phyloP scores from a whole-genome alignment of 2,113 vertebrate species.

The Axis porcinus region DNA sequence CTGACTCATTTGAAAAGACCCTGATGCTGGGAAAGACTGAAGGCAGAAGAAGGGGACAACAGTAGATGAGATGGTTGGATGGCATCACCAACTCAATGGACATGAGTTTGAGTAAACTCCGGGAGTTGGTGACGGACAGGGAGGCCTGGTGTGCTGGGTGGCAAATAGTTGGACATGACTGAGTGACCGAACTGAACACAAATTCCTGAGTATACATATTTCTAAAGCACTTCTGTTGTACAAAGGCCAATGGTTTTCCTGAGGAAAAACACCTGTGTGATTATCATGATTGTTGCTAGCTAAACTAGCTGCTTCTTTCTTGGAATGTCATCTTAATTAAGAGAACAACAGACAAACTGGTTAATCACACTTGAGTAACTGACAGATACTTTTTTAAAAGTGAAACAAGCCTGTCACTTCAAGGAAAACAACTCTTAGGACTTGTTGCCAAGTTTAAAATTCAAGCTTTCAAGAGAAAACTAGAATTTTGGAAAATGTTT shows the following conservation, averaged over 20 bases:
- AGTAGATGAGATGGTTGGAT: neutral
- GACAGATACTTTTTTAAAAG: neutral
- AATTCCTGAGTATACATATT: neutral
- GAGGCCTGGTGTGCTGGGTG: neutral
- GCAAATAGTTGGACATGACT: neutral
- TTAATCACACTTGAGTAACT: neutral
- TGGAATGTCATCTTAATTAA: neutral
- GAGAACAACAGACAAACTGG: neutral
- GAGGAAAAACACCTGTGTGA: neutral
- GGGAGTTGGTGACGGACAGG: neutral
- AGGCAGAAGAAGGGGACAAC: neutral
- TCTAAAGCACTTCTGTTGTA: neutral
- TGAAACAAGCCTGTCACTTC: neutral
- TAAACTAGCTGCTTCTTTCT: neutral
- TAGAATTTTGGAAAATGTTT: slow-evolving; percentile 9
- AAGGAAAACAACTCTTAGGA: neutral
- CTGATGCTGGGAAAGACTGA: neutral
- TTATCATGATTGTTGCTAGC: neutral
- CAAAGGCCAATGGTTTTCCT: neutral
- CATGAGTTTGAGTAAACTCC: neutral
- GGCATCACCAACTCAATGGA: neutral
- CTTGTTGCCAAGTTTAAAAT: neutral
- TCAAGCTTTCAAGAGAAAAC: slow-evolving; percentile 9
- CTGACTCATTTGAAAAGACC: neutral
- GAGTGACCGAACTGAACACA: neutral